These are phyloP conservation scores for Keiferia lycopersicella DNA, from an alignment of 2,888 invertebrate species.

Conservation along the genomic window DNA sequence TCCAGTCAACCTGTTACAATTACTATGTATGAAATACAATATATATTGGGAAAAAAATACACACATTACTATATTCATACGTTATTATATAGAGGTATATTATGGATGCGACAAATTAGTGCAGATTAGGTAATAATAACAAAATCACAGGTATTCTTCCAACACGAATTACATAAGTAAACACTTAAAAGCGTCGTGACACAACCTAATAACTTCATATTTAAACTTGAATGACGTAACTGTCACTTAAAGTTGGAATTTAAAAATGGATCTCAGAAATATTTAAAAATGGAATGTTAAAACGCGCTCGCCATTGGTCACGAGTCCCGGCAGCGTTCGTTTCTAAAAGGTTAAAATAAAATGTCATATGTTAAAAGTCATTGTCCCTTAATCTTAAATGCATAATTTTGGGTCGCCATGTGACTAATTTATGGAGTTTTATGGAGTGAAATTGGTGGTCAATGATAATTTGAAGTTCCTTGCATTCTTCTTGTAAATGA, in stretches of 20 bases:
- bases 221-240: constrained; percentile 8
- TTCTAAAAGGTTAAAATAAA: constrained; percentile 5
- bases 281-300: constrained; percentile 36
- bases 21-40: too few species aligned
- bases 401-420: constrained; percentile 47
- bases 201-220: neutral
- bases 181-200: constrained; percentile 11
- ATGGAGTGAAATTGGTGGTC: constrained; percentile 5
- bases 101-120: too few species aligned
- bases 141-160: too few species aligned
- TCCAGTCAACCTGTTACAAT: too few species aligned
- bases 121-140: too few species aligned
- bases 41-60: too few species aligned
- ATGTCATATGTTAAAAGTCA: constrained; percentile 42
- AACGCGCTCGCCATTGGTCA: constrained; percentile 34
- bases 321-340: constrained; percentile 48
- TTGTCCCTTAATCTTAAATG: constrained; percentile 51
- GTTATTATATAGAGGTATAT: too few species aligned
- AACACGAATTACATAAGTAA: constrained; percentile 54
- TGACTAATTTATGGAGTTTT: constrained; percentile 8
- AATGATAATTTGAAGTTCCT: neutral
- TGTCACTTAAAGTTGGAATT: constrained; percentile 16
- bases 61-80: too few species aligned
- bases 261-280: constrained; percentile 8
- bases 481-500: neutral